phyloP scores from a whole-genome alignment of 2,797 vertebrate genomes.

The Diplodus sargus region DNA sequence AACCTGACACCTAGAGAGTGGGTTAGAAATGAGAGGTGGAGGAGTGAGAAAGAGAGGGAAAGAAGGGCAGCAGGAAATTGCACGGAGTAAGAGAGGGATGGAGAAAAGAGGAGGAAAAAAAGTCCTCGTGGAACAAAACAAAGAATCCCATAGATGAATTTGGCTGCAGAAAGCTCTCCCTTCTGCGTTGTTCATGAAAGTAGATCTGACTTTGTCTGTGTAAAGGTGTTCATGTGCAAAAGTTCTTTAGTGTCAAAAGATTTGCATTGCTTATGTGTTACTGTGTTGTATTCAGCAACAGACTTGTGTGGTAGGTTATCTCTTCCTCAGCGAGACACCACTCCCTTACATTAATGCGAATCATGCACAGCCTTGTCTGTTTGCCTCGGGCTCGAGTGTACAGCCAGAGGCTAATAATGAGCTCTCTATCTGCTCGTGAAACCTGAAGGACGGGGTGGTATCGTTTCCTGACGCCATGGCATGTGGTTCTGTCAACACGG shows the following conservation, averaged over 20 bases:
- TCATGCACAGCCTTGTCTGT: conserved; percentile 79
- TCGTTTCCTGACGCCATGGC: conserved; percentile 62
- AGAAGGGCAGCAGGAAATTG: conserved; percentile 69
- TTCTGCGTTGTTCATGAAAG: conserved; percentile 57
- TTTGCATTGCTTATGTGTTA: not conserved
- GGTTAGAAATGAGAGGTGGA: conserved; percentile 75
- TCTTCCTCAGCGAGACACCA: conserved; percentile 64
- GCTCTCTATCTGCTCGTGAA: conserved; percentile 67
- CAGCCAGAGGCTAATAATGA: conserved; percentile 72
- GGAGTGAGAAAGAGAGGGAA: conserved; percentile 75
- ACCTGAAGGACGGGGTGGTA: conserved; percentile 76
- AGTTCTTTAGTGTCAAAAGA: conserved; percentile 23
- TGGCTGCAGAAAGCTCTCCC: conserved; percentile 58
- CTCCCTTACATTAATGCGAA: conserved; percentile 75
- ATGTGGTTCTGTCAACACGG: conserved; percentile 70
- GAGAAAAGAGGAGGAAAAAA: conserved; percentile 62
- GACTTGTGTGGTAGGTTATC: conserved; percentile 43
- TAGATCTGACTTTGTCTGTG: conserved; percentile 37
- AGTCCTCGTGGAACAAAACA: conserved; percentile 74
- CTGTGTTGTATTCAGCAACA: conserved; percentile 55
- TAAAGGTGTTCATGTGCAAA: conserved; percentile 30
- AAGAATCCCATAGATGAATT: conserved; percentile 81
- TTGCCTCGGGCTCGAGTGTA: conserved; percentile 53
- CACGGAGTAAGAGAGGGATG: conserved; percentile 62
- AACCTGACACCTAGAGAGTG: conserved; percentile 85